Base-by-base conservation (phyloP, 2,888 invertebrate genomes). In the Dryomyza anilis region DNA sequence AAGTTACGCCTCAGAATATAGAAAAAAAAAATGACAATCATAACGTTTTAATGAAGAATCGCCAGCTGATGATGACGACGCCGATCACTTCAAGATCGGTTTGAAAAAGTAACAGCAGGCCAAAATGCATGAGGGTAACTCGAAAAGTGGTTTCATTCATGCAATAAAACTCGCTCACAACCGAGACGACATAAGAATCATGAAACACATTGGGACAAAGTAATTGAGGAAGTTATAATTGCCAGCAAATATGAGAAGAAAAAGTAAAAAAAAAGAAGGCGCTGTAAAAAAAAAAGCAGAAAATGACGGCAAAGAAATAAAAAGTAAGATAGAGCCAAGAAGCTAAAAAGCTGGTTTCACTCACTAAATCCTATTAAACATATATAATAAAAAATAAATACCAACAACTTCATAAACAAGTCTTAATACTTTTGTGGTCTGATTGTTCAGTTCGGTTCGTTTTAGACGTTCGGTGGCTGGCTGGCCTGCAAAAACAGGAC, bases 201-300 rank as follows among this genome's bases (percentile, higher is more conserved):
- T 23, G 55, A 55, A 8, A 19, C 55, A 30, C 29, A 23, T 57
- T n/a, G n/a, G 39, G 45, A 7, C 27, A 19, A 76, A 73, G 77
- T 81, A 81, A 81, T 81, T 81, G 80, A 81, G 80, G 81, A 81
- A 81, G 81, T 78, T 77, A 81, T 81, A 81, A 75, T 74, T 74
- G 73, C 72, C 68, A 70, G 66, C 66, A 53, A 56, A 69, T 70
- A 27, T 46, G 12, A 45, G 29, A 19, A 16, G 46, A 30, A 45
- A 16, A 16, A 21, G 6, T 5, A 14, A 50, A 50, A 12, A 50
- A 50, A 5, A 23, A 25, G 12, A 19, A 48, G 23, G 7, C 16
- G 8, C n/a, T n/a, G n/a, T n/a, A n/a, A 50, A 3, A 19, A 48
- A 48, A 19, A 48, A 23, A 16, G 46, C 45, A 16, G 16, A n/a